Base-by-base conservation (phyloP, 2,888 invertebrate genomes). In the Aproaerema taeniolella region DNA sequence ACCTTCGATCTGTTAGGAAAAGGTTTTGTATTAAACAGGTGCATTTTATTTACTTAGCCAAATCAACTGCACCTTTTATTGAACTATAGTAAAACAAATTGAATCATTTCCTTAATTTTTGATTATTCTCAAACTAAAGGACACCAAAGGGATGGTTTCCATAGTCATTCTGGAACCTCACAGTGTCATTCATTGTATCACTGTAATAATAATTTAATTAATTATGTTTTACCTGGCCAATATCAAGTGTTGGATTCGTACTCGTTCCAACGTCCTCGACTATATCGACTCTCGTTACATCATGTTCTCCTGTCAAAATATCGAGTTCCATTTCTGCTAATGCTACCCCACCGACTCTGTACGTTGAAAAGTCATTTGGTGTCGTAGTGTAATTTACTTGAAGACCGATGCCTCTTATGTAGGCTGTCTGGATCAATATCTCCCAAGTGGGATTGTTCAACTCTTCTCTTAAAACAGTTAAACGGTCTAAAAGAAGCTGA, bases 291-390 rank as follows among this genome's bases (percentile, higher is more conserved):
- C 92, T 83, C 1, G 67, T 62, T 2, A 92, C 65, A 49, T 90
- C 74, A 52, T 88, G 88, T 58, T 93, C 90, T 11, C 95, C 95
- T 0, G 94, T 95, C 10, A 95, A 68, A 4, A 93, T 72, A 62
- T 95, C 93, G 0, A 94, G 63, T 67, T 93, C 92, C 0, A 93
- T 89, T 74, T 95, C 93, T 3, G 89, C 69, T 5, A 90, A 80
- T 9, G 88, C 73, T 0, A 88, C 72, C 3, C 91, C 91, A 54
- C 88, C 91, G 34, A 92, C 80, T 7, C 73, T 59, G 52, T 93
- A 93, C 0, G 62, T 42, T 10, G 81, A 70, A 38, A 88, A 71
- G 35, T 66, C 60, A 3, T 58, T 32, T 0, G 71, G 59, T 41
- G 64, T 88, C 75, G 88, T 76, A 61, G 88, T 87, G 31, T 80